Percentiles rank a stretch among this genome's conserved stretches.
phyloP scores from a whole-genome alignment of 1,140 invertebrate species.

The Macrotrachela quadricornifera region DNA sequence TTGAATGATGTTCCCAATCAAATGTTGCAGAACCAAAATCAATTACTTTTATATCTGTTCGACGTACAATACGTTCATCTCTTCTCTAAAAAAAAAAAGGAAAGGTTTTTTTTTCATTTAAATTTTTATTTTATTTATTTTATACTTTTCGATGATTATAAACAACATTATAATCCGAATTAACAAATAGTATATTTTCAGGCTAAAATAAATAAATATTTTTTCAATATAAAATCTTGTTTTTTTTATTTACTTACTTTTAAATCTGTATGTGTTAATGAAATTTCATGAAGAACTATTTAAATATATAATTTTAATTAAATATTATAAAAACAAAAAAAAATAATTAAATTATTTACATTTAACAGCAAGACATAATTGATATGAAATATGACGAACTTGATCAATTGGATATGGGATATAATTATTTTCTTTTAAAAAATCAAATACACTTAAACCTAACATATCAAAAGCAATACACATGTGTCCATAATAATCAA shows the following conservation, averaged over 20 bases:
- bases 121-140: background rate
- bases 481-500: constrained; percentile 96
- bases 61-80: constrained; percentile 49
- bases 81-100: constrained; percentile 43
- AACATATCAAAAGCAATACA: constrained; percentile 98
- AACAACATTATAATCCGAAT: constrained; percentile 67
- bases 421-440: constrained; percentile 97
- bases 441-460: constrained; percentile 95
- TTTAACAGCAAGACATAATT: constrained; percentile 84
- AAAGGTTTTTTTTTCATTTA: background rate
- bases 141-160: constrained; percentile 67
- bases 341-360: constrained; percentile 33
- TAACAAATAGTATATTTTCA: constrained; percentile 92
- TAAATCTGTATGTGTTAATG: constrained; percentile 93
- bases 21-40: constrained; percentile 99
- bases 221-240: too few relatives aligned
- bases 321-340: background rate
- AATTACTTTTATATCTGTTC: constrained; percentile 78
- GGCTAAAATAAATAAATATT: constrained; percentile 33
- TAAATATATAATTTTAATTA: too few relatives aligned
- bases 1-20: constrained; percentile 97
- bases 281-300: constrained; percentile 72
- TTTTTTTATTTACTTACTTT: constrained; percentile 34
- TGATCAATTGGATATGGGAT: constrained; percentile 90
- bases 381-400: constrained; percentile 88